Base-by-base conservation (phyloP, 2,888 invertebrate species). In the Macaria liturata region DNA sequence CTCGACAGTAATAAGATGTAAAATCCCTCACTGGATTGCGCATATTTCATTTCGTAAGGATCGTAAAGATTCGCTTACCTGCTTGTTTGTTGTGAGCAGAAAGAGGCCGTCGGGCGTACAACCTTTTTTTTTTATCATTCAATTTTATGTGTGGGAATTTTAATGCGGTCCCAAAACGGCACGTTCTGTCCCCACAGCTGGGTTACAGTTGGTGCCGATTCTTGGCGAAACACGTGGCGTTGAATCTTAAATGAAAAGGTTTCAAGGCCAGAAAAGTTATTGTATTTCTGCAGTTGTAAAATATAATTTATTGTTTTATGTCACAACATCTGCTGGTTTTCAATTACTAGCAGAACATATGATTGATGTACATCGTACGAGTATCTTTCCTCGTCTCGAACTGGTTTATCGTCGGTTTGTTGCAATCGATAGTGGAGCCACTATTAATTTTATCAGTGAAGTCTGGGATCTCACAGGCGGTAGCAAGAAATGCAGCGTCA, bases 101-200 rank as follows among this genome's bases (percentile, higher is more conserved):
- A 84, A 86, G 83, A 52, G 88, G 83, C 86, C 82, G 79, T 80
- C 78, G 80, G 79, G 76, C 71, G 75, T 70, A 65, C 75, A 80
- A 84, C 84, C 84, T 84, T 90, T 68, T 88, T n/a, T n/a, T 88
- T 85, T 84, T 84, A 79, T 75, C 82, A 85, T 84, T 83, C 79
- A 83, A 86, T 86, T 88, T 88, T 85, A 88, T 87, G 82, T 89
- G 89, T 91, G 91, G 89, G 91, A 91, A 91, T 90, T 88, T 88
- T 87, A 88, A 89, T 88, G 86, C 79, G 79, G 72, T 72, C 76
- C 81, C 80, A 74, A 83, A 88, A 86, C 78, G 91, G 91, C 91
- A 90, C 91, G 90, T 89, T 88, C 91, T 88, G 71, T 77, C 71
- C 74, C 75, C 79, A 82, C 91, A 91, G 89, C 88, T 91, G 90